A percentile compares a stretch with the other conserved stretches of the same genome.
Conservation (phyloP, 1,140 invertebrate species). For the Coboldia fuscipes region DNA sequence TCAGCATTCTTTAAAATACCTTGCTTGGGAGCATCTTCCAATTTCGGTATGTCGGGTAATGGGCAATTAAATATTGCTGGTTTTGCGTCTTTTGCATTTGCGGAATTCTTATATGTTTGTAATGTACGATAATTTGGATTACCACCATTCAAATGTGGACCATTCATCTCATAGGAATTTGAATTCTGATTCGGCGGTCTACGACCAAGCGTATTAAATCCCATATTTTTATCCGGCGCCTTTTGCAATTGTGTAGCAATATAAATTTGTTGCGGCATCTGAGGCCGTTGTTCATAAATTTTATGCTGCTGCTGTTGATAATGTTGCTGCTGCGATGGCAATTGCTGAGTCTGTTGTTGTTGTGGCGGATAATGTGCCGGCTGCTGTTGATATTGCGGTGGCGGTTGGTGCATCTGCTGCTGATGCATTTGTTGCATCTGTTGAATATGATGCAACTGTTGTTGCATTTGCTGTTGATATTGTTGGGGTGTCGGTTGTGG, state of each 20-base stretch:
- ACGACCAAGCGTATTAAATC: neutral
- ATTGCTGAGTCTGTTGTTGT: constrained; percentile 11
- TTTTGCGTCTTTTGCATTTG: constrained; percentile 12
- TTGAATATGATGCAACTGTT: constrained; percentile 10
- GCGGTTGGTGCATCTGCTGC: constrained; percentile 4
- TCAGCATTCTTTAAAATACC: no score
- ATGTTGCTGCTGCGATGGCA: constrained; percentile 8
- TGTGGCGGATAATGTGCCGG: constrained; percentile 3
- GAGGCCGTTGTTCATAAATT: neutral
- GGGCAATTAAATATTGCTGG: constrained; percentile 21
- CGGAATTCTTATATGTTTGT: no score
- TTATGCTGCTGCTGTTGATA: neutral
- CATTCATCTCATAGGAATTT: no score
- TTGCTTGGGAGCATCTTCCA: constrained; percentile 16
- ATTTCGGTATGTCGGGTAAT: constrained; percentile 20
- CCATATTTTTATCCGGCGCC: no score
- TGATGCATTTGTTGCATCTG: constrained; percentile 7
- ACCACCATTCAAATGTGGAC: no score
- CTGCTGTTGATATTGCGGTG: constrained; percentile 6
- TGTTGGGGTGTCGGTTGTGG: constrained; percentile 6
- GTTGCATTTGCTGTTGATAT: constrained; percentile 14
- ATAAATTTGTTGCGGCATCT: neutral
- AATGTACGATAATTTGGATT: no score
- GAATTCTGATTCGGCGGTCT: neutral
- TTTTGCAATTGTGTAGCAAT: neutral